phyloP scores from a whole-genome alignment of 2,113 vertebrate genomes.

The Cyanoramphus novaezelandiae region DNA sequence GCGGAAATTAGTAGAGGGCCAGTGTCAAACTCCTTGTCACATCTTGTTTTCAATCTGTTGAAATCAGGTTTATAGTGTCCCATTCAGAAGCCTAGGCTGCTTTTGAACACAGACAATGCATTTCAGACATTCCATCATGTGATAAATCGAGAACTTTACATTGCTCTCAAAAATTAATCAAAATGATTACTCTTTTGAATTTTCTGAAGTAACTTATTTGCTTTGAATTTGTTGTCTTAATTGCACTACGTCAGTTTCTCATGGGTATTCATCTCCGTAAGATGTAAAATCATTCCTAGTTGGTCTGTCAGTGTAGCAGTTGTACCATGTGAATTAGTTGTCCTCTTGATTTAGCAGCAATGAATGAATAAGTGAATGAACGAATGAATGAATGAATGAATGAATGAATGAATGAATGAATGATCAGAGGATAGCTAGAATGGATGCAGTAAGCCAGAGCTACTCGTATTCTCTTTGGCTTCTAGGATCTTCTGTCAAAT shows the following conservation, averaged over 20 bases:
- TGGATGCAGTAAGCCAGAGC: conserved; percentile 2
- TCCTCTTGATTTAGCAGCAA: conserved; percentile 46
- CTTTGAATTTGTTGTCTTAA: conserved; percentile 70
- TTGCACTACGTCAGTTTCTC: conserved; percentile 51
- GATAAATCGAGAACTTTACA: conserved; percentile 73
- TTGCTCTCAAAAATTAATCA: conserved; percentile 83
- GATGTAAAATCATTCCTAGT: conserved; percentile 49
- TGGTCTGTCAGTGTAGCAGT: conserved; percentile 53
- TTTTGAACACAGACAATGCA: conserved; percentile 78
- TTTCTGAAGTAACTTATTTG: conserved; percentile 69
- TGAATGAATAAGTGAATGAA: conserved; percentile 46
- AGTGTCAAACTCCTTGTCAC: conserved; percentile 86
- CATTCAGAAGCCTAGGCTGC: conserved; percentile 74
- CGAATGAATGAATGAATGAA: conserved; percentile 52
- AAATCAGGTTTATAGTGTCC: conserved; percentile 81
- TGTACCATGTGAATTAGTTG: conserved; percentile 24
- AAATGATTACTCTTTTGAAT: conserved; percentile 79
- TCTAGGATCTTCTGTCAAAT: background rate
- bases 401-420: conserved; percentile 35
- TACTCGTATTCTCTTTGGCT: background rate
- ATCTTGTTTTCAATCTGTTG: conserved; percentile 86
- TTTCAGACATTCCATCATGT: conserved; percentile 75
- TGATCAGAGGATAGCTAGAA: background rate
- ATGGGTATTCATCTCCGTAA: conserved; percentile 37
- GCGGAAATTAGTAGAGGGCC: conserved; percentile 83